Evolutionary conservation across 2,888 invertebrate species (phyloP), one percentile per base, ranked within the genome.

Genomic region (Drosophila quinaria): DNA sequence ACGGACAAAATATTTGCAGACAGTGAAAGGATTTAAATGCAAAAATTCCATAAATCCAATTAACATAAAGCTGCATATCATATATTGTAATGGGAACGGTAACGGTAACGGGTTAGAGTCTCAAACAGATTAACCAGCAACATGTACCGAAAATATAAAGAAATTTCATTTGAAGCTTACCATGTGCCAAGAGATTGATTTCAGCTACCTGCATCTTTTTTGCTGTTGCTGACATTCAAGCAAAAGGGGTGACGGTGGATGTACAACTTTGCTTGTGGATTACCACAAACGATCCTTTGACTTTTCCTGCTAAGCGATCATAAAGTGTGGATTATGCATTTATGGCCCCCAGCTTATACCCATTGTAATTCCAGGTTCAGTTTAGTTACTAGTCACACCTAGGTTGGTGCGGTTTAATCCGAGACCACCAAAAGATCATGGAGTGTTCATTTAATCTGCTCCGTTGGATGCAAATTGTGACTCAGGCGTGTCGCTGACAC

Each of bases 241-340:
- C 15, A 46, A 56, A 70, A 74, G 78, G 73, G 72, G 78, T 75
- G 73, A 77, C 49, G 51, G 47, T 37, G 62, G 59, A 59, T 56
- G 76, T 41, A 70, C 61, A 74, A 61, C 49, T 70, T 63, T 71
- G 60, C 67, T 52, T 83, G 78, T 58, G 84, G 87, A 91, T 87
- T 88, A 81, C 82, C 86, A 62, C 82, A 81, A 80, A 76, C 76
- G 83, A 90, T 87, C 84, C 85, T 80, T 91, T 91, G 91, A 91
- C 89, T 91, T 91, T 92, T 91, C 90, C 81, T 82, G 86, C 80
- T 91, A 91, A 91, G 82, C 84, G 82, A 84, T 87, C 81, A 80
- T 89, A 90, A 90, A 91, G 80, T 80, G 81, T 79, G 86, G 81
- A 81, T 80, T 82, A 81, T 84, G 73, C 62, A 74, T 90, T 90